Conservation (phyloP, 2,888 invertebrate genomes). For the Sceliomorpha sp. region DNA sequence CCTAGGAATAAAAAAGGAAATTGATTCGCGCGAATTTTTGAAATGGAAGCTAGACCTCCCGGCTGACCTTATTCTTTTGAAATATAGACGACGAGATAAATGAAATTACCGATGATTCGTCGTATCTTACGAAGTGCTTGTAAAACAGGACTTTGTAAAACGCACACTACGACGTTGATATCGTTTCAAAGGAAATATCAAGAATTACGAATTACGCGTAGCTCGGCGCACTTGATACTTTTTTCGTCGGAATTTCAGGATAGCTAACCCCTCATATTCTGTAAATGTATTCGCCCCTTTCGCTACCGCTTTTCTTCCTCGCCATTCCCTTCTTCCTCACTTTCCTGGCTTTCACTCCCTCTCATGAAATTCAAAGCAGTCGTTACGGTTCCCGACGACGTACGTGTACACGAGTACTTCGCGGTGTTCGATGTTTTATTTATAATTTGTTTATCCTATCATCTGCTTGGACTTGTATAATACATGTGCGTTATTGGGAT, state of each 20-base stretch:
- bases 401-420: slow-evolving; percentile 51
- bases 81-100: too few relatives aligned
- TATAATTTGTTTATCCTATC: slow-evolving; percentile 73
- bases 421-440: slow-evolving; percentile 74
- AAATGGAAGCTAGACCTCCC: too few relatives aligned
- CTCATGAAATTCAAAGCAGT: slow-evolving; percentile 79
- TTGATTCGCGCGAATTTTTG: too few relatives aligned
- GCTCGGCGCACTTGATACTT: slow-evolving; percentile 28
- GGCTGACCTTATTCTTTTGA: too few relatives aligned
- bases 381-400: slow-evolving; percentile 72
- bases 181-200: slow-evolving; percentile 10
- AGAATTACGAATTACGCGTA: slow-evolving; percentile 35
- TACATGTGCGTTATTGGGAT: slow-evolving; percentile 13
- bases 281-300: slow-evolving; percentile 56
- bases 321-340: slow-evolving; percentile 61
- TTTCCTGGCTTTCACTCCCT: slow-evolving; percentile 70
- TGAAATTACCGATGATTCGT: too few relatives aligned
- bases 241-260: slow-evolving; percentile 35
- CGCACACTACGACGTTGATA: slow-evolving; percentile 4
- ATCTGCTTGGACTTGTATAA: slow-evolving; percentile 57
- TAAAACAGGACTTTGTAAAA: slow-evolving; percentile 8
- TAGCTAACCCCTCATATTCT: slow-evolving; percentile 35
- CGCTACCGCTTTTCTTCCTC: slow-evolving; percentile 55
- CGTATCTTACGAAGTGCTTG: background rate
- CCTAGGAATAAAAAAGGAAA: too few relatives aligned